Conservation (phyloP, 2,888 invertebrate genomes). For the Polietes domitor region DNA sequence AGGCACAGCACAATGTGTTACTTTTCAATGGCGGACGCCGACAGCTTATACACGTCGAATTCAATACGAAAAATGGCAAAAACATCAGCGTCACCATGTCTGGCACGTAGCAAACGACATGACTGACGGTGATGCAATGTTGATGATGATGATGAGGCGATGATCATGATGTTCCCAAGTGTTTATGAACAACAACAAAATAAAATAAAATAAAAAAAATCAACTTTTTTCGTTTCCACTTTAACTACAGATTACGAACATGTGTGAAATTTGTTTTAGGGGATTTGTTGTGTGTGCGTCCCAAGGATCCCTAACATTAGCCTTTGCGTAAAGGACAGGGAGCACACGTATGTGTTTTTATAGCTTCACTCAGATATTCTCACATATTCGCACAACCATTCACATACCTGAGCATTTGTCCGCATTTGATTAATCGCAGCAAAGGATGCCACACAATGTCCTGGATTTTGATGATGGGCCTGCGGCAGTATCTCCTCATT, state of each 20-base stretch:
- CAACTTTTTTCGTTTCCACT: not conserved
- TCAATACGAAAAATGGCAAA: not conserved
- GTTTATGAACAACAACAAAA: not conserved
- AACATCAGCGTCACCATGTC: constrained; percentile 57
- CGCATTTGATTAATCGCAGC: constrained; percentile 86
- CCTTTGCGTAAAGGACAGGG: not conserved
- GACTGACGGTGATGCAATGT: not conserved
- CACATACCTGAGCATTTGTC: constrained; percentile 82
- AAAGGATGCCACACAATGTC: constrained; percentile 84
- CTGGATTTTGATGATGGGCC: constrained; percentile 83
- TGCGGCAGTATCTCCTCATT: constrained; percentile 81
- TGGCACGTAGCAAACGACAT: constrained; percentile 55
- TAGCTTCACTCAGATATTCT: not conserved
- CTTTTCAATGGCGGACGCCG: not conserved
- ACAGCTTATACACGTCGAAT: not conserved
- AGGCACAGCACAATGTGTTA: not conserved
- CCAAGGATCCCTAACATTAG: not conserved
- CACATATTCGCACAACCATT: too few species aligned
- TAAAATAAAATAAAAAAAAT: too few species aligned
- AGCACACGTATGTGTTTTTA: constrained; percentile 6
- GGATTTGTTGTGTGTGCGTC: not conserved
- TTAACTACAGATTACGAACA: not conserved
- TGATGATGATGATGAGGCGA: not conserved
- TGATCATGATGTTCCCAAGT: not conserved
- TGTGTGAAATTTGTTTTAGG: not conserved